Evolutionary conservation across 2,113 vertebrate genomes (phyloP), one percentile per base, ranked within the genome.

Genomic region (Scomber colias): DNA sequence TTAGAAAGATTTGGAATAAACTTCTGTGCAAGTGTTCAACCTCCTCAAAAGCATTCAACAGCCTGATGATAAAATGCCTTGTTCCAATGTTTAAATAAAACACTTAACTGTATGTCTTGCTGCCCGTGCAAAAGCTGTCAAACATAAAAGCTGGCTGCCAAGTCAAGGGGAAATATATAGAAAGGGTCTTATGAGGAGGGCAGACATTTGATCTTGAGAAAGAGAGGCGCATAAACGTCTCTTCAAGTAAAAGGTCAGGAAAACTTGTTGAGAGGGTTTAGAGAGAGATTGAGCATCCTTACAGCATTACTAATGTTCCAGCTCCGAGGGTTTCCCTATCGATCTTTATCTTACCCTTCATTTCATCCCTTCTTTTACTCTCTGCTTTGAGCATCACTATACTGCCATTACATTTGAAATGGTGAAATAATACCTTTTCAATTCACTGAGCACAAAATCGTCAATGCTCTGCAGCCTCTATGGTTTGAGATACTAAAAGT

Each of bases 181-280:
- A 79, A 54, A 81, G 56, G 63, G 66, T 64, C 66, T 56, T 67
- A 81, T 54, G 80, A 89, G 76, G 40, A 53, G 65, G 78, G 77
- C 79, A 79, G 83, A 87, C 74, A 85, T 89, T 85, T 87, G 83
- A 86, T 91, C 85, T 87, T 71, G 77, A 76, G 69, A 72, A 53
- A 68, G 67, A 78, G 77, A 45, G 86, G 82, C 83, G 77, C 72
- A 76, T 87, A 82, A 92, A 89, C 15, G 74, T 76, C 83, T 92
- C 66, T 78, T 87, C 75, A 89, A 87, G 84, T 84, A 88, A 93
- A 93, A 91, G 83, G 87, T 91, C 88, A 90, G 68, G 75, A 67
- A 16, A 66, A 51, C 78, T 48, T 61, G 65, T 82, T 64, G 81
- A 74, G 71, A 79, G 72, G 65, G 14, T 88, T 88, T 84, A 72